phyloP scores from a whole-genome alignment of 2,888 invertebrate genomes.

The Empis stercorea region DNA sequence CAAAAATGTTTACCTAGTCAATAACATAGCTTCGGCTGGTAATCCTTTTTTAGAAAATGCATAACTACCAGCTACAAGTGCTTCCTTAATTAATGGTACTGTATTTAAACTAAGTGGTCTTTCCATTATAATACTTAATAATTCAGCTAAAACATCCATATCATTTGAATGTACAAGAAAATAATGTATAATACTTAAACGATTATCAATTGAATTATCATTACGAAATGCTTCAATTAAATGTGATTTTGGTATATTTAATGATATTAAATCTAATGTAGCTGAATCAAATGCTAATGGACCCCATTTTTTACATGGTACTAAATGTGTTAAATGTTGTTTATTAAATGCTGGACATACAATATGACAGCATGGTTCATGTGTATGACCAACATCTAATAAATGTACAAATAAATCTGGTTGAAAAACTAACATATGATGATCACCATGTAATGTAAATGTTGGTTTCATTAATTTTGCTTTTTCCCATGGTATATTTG shows the following conservation, averaged over 20 bases:
- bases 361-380: constrained; percentile 74
- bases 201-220: constrained; percentile 53
- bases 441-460: constrained; percentile 60
- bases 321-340: constrained; percentile 43
- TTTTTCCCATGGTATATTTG: constrained; percentile 64
- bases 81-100: constrained; percentile 58
- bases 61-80: constrained; percentile 61
- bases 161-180: constrained; percentile 67
- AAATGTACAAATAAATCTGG: constrained; percentile 76
- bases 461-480: constrained; percentile 66
- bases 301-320: constrained; percentile 41
- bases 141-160: constrained; percentile 57
- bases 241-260: constrained; percentile 51
- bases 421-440: constrained; percentile 69
- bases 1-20: constrained; percentile 35
- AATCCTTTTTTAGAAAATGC: constrained; percentile 57
- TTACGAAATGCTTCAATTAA: constrained; percentile 55
- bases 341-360: constrained; percentile 48
- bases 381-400: constrained; percentile 68
- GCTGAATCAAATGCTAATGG: constrained; percentile 44
- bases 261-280: constrained; percentile 57
- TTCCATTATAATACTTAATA: constrained; percentile 48
- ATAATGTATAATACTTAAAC: constrained; percentile 70
- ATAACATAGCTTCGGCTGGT: constrained; percentile 52
- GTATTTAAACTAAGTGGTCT: constrained; percentile 47